These are phyloP conservation scores for Himantopus leucocephalus DNA, from an alignment of 2,113 vertebrate species.

Conservation along the genomic window DNA sequence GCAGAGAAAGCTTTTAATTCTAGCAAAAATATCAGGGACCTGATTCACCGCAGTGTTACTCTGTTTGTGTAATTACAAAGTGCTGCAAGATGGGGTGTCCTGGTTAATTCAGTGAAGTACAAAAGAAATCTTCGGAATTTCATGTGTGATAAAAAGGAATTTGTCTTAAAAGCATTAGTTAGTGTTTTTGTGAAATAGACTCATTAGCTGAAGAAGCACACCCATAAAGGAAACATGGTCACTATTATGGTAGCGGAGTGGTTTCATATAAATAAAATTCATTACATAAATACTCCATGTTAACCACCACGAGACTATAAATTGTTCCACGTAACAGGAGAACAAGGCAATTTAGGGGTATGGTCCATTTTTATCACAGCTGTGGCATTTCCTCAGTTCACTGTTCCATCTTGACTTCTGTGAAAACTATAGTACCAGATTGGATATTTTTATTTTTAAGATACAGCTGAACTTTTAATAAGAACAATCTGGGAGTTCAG, in stretches of 20 bases:
- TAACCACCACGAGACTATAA: neutral
- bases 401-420: neutral
- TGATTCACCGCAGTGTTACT: neutral
- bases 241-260: neutral
- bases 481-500: neutral
- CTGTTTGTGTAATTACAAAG: neutral
- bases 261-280: neutral
- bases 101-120: neutral
- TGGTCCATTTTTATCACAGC: neutral
- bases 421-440: neutral
- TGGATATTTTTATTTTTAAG: neutral
- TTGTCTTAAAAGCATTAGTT: neutral
- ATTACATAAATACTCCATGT: neutral
- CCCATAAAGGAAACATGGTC: neutral
- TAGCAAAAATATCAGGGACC: neutral
- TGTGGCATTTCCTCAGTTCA: neutral
- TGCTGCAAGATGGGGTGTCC: neutral
- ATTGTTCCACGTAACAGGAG: neutral
- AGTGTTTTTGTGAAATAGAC: neutral
- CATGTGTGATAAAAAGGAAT: neutral
- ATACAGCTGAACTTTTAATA: slow-evolving; percentile 12
- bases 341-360: neutral
- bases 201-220: neutral
- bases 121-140: neutral
- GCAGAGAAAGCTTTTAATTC: slow-evolving; percentile 9